Evolutionary conservation across 2,888 invertebrate species (phyloP).

Genomic region (Chorisops tibialis): DNA sequence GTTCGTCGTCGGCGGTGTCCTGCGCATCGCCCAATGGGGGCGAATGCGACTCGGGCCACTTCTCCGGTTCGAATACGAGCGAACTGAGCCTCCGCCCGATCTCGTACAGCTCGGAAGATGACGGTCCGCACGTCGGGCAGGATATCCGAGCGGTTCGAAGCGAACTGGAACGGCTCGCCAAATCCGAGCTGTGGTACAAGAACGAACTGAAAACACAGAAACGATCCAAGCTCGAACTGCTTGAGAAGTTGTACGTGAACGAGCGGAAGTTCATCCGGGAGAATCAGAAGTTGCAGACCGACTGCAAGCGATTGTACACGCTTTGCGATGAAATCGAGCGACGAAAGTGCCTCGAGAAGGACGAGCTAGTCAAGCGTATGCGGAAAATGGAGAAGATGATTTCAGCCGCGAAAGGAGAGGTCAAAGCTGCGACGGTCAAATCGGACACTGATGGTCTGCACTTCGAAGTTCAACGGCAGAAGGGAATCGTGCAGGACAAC

Average conservation of each 20-base stretch:
- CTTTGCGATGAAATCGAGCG: constrained; percentile 42
- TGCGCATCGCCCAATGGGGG: constrained; percentile 31
- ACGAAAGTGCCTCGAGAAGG: constrained; percentile 36
- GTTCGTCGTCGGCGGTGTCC: constrained; percentile 4
- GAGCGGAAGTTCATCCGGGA: constrained; percentile 48
- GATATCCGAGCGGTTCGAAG: constrained; percentile 35
- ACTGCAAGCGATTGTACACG: constrained; percentile 41
- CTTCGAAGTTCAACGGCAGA: constrained; percentile 43
- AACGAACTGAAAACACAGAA: constrained; percentile 46
- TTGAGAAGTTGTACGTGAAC: constrained; percentile 47
- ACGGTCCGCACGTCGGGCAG: neutral
- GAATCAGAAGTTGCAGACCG: constrained; percentile 46
- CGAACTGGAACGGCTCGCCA: constrained; percentile 45
- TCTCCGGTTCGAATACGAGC: constrained; percentile 38
- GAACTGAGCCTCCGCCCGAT: constrained; percentile 16
- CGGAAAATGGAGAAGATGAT: constrained; percentile 3
- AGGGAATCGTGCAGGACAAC: constrained; percentile 42
- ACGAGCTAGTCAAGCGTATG: constrained; percentile 23
- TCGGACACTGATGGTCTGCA: constrained; percentile 18
- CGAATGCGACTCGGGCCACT: constrained; percentile 41
- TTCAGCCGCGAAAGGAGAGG: constrained; percentile 2
- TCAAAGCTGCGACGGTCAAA: neutral
- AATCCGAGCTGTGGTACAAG: constrained; percentile 50
- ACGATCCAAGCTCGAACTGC: constrained; percentile 42
- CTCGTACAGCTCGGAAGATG: constrained; percentile 12